phyloP scores from a whole-genome alignment of 2,113 vertebrate species.

The Corvus moneduloides region DNA sequence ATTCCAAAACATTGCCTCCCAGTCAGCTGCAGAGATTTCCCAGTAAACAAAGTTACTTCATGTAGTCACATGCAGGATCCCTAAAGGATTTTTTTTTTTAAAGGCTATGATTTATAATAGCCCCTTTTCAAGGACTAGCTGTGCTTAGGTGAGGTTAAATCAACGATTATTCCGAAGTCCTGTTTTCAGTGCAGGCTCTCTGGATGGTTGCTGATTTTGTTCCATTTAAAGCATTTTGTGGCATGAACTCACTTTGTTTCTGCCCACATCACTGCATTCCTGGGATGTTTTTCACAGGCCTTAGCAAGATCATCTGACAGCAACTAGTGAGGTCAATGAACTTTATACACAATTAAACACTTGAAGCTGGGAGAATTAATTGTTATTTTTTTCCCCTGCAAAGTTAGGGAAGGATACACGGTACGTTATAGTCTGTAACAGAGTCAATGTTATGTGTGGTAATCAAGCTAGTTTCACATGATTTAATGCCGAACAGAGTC shows the following conservation, averaged over 20 bases:
- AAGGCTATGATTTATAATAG: conserved; percentile 56
- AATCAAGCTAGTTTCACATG: conserved; percentile 73
- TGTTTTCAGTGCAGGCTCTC: conserved; percentile 69
- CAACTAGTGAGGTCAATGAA: conserved; percentile 87
- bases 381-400: conserved; percentile 50
- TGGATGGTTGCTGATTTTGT: conserved; percentile 81
- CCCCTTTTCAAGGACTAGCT: conserved; percentile 50
- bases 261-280: conserved; percentile 95
- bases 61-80: conserved; percentile 41
- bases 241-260: conserved; percentile 87
- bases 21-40: conserved; percentile 48
- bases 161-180: conserved; percentile 31
- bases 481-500: conserved; percentile 77
- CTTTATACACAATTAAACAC: conserved; percentile 83
- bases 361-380: conserved; percentile 67
- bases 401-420: conserved; percentile 46
- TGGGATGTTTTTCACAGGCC: conserved; percentile 87
- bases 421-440: conserved; percentile 41
- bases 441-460: conserved; percentile 59
- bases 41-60: conserved; percentile 52
- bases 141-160: conserved; percentile 70
- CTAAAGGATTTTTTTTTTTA: conserved; percentile 34
- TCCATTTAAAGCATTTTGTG: conserved; percentile 80
- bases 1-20: conserved; percentile 29
- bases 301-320: conserved; percentile 95